Evolutionary conservation across 2,888 invertebrate species (phyloP).

Genomic region (Polyploca ridens): DNA sequence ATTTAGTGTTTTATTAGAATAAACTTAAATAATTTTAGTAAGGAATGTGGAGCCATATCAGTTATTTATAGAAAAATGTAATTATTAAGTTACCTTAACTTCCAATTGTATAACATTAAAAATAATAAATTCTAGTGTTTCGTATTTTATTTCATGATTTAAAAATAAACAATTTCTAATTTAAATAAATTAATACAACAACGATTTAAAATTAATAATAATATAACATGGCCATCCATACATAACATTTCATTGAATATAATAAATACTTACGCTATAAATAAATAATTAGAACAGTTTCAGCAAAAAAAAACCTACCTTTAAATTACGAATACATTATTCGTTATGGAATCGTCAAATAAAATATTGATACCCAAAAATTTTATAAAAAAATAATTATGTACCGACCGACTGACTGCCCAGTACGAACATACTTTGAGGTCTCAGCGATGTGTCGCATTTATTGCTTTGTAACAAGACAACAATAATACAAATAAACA

Average conservation of each 20-base stretch:
- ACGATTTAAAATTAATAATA: conserved; percentile 28
- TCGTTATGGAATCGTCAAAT: too few species aligned
- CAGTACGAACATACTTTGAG: too few species aligned
- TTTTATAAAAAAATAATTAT: too few species aligned
- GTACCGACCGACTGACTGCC: too few species aligned
- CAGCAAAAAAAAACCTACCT: too few species aligned
- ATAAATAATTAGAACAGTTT: neutral
- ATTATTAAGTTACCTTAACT: conserved; percentile 75
- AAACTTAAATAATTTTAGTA: conserved; percentile 19
- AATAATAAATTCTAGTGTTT: conserved; percentile 48
- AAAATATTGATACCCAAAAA: neutral
- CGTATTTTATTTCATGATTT: conserved; percentile 57
- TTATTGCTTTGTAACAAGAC: too few species aligned
- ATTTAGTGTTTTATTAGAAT: conserved; percentile 17
- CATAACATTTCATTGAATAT: neutral
- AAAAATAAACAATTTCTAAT: conserved; percentile 16
- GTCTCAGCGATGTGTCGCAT: too few species aligned
- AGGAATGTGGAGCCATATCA: conserved; percentile 77
- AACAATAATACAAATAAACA: too few species aligned
- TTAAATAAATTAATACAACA: conserved; percentile 28
- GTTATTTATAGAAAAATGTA: conserved; percentile 61
- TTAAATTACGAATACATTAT: neutral
- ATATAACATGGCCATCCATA: neutral
- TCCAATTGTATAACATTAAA: conserved; percentile 50
- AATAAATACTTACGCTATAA: neutral